Evolutionary conservation across 2,888 invertebrate species (phyloP), one percentile per base, ranked within the genome.

Genomic region (Ceramica pisi): DNA sequence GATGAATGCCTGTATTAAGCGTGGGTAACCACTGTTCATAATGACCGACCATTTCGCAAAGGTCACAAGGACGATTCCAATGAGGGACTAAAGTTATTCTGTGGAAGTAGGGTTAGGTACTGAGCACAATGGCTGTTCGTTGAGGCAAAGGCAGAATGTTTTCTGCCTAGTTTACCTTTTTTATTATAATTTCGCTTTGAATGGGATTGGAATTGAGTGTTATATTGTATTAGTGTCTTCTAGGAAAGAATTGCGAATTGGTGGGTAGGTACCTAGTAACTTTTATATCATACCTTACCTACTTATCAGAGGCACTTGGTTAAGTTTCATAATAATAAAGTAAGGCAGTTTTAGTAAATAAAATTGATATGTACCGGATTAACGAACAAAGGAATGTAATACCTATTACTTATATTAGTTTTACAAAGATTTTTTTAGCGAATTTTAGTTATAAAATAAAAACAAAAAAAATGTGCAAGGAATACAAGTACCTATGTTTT

Each of bases 11-110:
- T 61, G 64, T 73, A 75, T 72, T 71, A 68, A 71, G 71, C 73
- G 78, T 75, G 78, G 75, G 80, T 9, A 63, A 73, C 67, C 67
- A 83, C 71, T 72, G 75, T 72, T 60, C 56, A 67, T 84, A 76
- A 81, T 81, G 83, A 80, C 81, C 62, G 44, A 70, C 77, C 67
- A 72, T 77, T 72, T 63, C 56, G 53, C 38, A 83, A 81, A 81
- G 81, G 81, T 83, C 77, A 72, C 71, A 50, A 46, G 76, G 83
- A 75, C 68, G 60, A 63, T 75, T 71, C 63, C 64, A 80, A 79
- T 75, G 80, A 69, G 75, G 50, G 55, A 79, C 68, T 59, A 71
- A 63, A 70, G 66, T 67, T 82, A 82, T 80, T 80, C 63, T 16
- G 67, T 66, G 48, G 66, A 67, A 75, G 71, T 80, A 74, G 65